A percentile compares a stretch with the other conserved stretches of the same genome.
Evolutionary conservation across 2,797 vertebrate species (phyloP).

Genomic region (Sebastes vulpes): DNA sequence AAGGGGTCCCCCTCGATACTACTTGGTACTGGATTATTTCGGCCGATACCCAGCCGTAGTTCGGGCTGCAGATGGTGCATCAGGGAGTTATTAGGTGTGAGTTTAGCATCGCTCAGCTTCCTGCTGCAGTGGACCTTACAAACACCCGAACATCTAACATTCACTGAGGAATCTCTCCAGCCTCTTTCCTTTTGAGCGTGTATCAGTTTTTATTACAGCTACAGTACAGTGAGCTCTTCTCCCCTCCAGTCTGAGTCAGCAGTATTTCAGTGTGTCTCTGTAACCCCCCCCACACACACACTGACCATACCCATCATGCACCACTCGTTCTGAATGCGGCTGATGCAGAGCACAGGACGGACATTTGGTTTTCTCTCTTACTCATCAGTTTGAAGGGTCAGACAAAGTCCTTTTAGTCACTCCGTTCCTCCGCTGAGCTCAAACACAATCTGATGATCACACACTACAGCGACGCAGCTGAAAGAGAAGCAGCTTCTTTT

Average conservation of each 20-base stretch:
- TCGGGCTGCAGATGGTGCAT: too few relatives aligned
- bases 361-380: constrained; percentile 43
- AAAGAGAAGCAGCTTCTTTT: constrained; percentile 44
- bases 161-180: neutral
- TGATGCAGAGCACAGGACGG: constrained; percentile 37
- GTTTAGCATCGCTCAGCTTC: neutral
- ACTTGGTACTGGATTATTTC: too few relatives aligned
- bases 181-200: neutral
- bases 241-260: constrained; percentile 56
- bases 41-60: too few relatives aligned
- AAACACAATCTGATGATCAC: constrained; percentile 56
- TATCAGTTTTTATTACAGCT: constrained; percentile 5
- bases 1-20: too few relatives aligned
- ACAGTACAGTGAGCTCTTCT: constrained; percentile 9
- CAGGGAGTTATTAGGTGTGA: neutral
- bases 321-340: constrained; percentile 38
- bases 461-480: constrained; percentile 39
- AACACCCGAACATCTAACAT: neutral
- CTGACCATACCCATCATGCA: constrained; percentile 26
- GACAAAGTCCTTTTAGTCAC: constrained; percentile 50
- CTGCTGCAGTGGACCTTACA: constrained; percentile 2
- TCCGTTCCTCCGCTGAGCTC: constrained; percentile 22
- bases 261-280: constrained; percentile 41
- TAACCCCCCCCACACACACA: neutral
- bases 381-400: constrained; percentile 63